Percentiles rank a stretch among this genome's conserved stretches.
phyloP scores from a whole-genome alignment of 2,888 invertebrate genomes.

The Sialis lutaria region DNA sequence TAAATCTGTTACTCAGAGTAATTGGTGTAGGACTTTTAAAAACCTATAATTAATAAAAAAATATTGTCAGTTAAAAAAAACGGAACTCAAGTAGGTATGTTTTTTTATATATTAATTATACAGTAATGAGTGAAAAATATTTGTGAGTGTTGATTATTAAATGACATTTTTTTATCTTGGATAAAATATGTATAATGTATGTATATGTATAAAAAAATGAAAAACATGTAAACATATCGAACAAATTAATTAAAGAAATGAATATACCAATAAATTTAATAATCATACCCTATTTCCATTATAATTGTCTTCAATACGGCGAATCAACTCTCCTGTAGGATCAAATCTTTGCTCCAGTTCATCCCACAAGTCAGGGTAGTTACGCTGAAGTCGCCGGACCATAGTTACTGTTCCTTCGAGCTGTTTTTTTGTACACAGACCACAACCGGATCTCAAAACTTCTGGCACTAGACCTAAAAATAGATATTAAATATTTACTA shows the following conservation, averaged over 20 bases:
- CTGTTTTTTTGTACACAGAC: slow-evolving; percentile 47
- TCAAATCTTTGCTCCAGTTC: slow-evolving; percentile 47
- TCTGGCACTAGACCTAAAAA: slow-evolving; percentile 49
- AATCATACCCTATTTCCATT: too few species aligned
- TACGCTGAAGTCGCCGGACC: slow-evolving; percentile 41
- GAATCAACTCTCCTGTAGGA: slow-evolving; percentile 43
- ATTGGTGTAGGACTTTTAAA: too few species aligned
- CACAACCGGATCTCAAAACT: slow-evolving; percentile 46
- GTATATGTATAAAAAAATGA: too few species aligned
- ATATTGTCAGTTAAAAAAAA: background rate
- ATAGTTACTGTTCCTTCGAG: slow-evolving; percentile 44
- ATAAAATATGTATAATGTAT: too few species aligned
- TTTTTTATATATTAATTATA: too few species aligned
- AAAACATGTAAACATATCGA: background rate
- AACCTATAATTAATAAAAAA: background rate
- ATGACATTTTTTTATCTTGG: too few species aligned
- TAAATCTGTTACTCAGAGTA: too few species aligned
- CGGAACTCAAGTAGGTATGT: too few species aligned
- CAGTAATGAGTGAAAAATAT: too few species aligned
- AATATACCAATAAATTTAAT: too few species aligned
- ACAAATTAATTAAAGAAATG: background rate
- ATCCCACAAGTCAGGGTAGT: slow-evolving; percentile 49
- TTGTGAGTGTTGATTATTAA: too few species aligned
- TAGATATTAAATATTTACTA: slow-evolving; percentile 8
- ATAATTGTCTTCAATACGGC: slow-evolving; percentile 22